phyloP scores from a whole-genome alignment of 2,113 vertebrate genomes.

The Pristiophorus japonicus region DNA sequence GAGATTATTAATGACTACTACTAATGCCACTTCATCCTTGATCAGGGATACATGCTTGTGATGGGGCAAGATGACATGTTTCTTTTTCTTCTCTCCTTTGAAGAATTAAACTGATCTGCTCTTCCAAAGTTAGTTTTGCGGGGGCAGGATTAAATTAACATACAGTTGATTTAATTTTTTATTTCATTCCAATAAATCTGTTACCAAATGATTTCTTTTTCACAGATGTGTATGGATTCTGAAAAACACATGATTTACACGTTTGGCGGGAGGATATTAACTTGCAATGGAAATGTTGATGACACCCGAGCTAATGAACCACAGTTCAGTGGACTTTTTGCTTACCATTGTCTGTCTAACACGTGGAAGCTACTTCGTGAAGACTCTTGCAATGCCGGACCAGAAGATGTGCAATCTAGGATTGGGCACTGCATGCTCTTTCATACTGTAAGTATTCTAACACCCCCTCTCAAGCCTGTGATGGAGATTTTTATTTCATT shows the following conservation, averaged over 20 bases:
- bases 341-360: slow-evolving; percentile 81
- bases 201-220: not conserved
- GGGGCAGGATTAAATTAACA: not conserved
- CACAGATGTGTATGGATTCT: slow-evolving; percentile 98
- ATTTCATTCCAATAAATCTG: rapidly evolving
- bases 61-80: not conserved
- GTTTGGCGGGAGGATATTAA: slow-evolving; percentile 91
- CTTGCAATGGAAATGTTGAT: slow-evolving; percentile 88
- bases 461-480: not conserved
- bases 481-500: not conserved
- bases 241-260: slow-evolving; percentile 99
- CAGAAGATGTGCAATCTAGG: slow-evolving; percentile 92
- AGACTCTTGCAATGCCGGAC: slow-evolving; percentile 95
- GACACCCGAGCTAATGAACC: slow-evolving; percentile 90
- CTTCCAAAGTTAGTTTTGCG: not conserved
- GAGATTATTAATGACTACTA: not conserved
- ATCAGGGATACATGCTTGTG: not conserved
- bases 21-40: not conserved
- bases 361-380: slow-evolving; percentile 90
- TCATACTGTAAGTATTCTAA: slow-evolving; percentile 68
- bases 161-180: not conserved
- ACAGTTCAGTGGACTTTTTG: slow-evolving; percentile 93
- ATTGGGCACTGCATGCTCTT: slow-evolving; percentile 99
- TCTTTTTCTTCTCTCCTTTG: not conserved
- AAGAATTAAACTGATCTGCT: not conserved